phyloP scores from a whole-genome alignment of 1,140 invertebrate species.

The Drosophila arawakana region DNA sequence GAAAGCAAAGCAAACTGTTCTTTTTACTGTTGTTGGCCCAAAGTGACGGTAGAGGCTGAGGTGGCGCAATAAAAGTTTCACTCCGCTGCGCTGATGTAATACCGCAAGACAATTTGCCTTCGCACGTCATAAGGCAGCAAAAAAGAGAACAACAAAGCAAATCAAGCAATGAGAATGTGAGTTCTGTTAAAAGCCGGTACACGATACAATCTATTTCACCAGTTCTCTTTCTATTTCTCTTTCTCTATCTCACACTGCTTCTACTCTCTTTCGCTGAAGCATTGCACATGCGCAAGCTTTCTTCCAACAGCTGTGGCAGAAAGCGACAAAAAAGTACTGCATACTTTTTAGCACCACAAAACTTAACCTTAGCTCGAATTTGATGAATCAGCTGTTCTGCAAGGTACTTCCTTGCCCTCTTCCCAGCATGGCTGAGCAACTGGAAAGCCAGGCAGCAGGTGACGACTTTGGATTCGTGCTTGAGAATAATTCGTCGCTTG shows the following conservation, averaged over 20 bases:
- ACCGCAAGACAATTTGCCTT: conserved; percentile 76
- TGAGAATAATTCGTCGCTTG: conserved; percentile 30
- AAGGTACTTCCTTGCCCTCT: conserved; percentile 19
- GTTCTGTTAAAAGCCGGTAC: conserved; percentile 64
- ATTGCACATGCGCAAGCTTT: conserved; percentile 49
- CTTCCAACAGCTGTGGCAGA: conserved; percentile 46
- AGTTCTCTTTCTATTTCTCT: conserved; percentile 14
- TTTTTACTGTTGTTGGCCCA: conserved; percentile 28
- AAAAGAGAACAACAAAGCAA: conserved; percentile 36
- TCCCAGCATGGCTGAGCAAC: neutral
- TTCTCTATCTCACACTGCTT: conserved; percentile 2
- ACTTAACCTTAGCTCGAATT: conserved; percentile 27
- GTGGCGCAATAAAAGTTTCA: conserved; percentile 67
- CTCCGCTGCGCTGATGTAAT: conserved; percentile 77
- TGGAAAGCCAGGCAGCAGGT: conserved; percentile 53
- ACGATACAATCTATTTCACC: conserved; percentile 14
- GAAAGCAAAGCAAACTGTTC: conserved; percentile 42
- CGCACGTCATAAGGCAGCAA: conserved; percentile 65
- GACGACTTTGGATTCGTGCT: conserved; percentile 32
- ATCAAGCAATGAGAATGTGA: conserved; percentile 43
- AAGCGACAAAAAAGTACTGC: conserved; percentile 39
- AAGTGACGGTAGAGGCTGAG: conserved; percentile 32
- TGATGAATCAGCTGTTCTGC: conserved; percentile 76
- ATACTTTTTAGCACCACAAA: conserved; percentile 23
- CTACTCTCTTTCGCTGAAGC: neutral